These are phyloP conservation scores for Scleropages formosus DNA, from an alignment of 2,797 vertebrate genomes.

Conservation along the genomic window DNA sequence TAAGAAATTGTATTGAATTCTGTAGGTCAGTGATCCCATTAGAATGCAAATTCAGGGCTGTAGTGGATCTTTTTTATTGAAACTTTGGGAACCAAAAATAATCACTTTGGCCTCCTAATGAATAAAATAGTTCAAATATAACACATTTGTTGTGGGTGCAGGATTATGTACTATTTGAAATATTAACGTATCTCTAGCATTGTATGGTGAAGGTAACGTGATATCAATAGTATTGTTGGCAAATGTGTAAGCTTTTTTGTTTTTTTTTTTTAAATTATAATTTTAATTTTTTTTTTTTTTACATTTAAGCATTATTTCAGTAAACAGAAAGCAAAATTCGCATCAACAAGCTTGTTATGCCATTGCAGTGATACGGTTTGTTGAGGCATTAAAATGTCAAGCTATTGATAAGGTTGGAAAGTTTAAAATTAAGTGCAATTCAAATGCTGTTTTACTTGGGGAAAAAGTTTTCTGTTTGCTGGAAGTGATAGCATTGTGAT, in stretches of 20 bases:
- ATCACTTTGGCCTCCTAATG: constrained; percentile 70
- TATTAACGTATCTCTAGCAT: constrained; percentile 64
- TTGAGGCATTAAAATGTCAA: constrained; percentile 69
- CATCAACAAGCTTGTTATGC: constrained; percentile 74
- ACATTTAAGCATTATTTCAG: constrained; percentile 85
- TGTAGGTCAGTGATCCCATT: constrained; percentile 88
- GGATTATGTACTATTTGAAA: constrained; percentile 61
- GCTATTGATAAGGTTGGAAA: constrained; percentile 70
- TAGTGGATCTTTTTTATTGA: constrained; percentile 60
- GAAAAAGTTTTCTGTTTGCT: constrained; percentile 95
- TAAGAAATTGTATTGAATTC: constrained; percentile 91
- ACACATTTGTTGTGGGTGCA: constrained; percentile 61
- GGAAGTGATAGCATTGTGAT: constrained; percentile 85
- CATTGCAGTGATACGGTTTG: constrained; percentile 67
- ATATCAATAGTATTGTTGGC: constrained; percentile 81
- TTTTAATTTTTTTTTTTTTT: constrained; percentile 61
- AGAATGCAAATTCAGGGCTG: constrained; percentile 84
- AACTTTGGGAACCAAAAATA: constrained; percentile 77
- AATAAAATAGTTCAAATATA: constrained; percentile 68
- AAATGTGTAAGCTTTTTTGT: constrained; percentile 67
- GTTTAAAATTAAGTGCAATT: constrained; percentile 76
- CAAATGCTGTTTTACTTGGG: constrained; percentile 60
- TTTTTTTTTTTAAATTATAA: constrained; percentile 55
- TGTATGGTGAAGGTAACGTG: constrained; percentile 77
- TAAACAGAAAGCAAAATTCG: constrained; percentile 87